Evolutionary conservation across 2,888 invertebrate species (phyloP).

Genomic region (Nomada flava): DNA sequence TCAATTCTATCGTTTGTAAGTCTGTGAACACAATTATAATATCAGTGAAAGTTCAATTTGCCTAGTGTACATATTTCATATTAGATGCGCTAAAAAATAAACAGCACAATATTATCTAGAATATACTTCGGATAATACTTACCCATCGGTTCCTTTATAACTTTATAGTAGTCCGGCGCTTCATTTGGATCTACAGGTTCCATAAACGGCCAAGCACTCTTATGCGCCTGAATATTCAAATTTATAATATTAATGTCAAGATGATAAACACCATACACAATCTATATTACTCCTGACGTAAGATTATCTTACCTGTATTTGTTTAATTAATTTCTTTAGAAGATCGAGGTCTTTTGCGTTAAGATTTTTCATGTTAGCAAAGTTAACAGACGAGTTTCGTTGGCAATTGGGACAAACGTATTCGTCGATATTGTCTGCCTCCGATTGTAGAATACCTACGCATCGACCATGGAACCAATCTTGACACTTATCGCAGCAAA

Average conservation of each 20-base stretch:
- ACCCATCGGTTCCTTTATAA: conserved; percentile 98
- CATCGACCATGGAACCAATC: conserved; percentile 99
- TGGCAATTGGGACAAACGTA: conserved; percentile 99
- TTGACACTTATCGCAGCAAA: conserved; percentile 99
- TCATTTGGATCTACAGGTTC: conserved; percentile 98
- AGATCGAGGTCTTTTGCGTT: conserved; percentile 92
- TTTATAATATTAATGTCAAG: conserved; percentile 41
- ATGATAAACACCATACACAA: background rate
- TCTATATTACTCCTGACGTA: background rate
- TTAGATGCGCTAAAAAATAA: background rate
- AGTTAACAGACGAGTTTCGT: conserved; percentile 94
- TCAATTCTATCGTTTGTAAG: conserved; percentile 95
- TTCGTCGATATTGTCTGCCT: conserved; percentile 97
- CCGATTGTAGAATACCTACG: conserved; percentile 96
- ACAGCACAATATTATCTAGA: background rate
- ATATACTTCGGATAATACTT: conserved; percentile 80
- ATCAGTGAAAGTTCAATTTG: background rate
- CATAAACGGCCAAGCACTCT: conserved; percentile 99
- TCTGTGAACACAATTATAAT: conserved; percentile 87
- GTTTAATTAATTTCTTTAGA: conserved; percentile 93
- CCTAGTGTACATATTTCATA: background rate
- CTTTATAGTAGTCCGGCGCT: conserved; percentile 98
- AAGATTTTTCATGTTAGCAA: conserved; percentile 95
- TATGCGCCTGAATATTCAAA: conserved; percentile 89
- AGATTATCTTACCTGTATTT: conserved; percentile 89